Conservation (phyloP, 2,888 invertebrate species). For the Hofmannophila pseudospretella region DNA sequence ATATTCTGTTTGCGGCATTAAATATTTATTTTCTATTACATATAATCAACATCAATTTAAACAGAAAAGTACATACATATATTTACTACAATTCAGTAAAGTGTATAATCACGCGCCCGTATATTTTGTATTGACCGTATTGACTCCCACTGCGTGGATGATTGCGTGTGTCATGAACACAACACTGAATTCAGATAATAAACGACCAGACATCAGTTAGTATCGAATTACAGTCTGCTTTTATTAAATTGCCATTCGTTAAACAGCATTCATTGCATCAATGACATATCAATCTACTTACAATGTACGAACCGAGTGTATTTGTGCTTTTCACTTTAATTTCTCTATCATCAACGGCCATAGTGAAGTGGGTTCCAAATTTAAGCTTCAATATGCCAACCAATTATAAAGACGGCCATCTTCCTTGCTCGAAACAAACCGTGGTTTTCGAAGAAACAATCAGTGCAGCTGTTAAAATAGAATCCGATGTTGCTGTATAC, state of each 20-base stretch:
- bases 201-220: conserved; percentile 46
- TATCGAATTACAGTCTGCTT: conserved; percentile 49
- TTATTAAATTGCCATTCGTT: conserved; percentile 36
- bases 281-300: conserved; percentile 3
- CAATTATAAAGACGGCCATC: conserved; percentile 49
- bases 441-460: conserved; percentile 54
- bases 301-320: conserved; percentile 4
- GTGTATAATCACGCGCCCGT: no score
- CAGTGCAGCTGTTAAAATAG: conserved; percentile 37
- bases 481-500: conserved; percentile 34
- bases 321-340: conserved; percentile 7
- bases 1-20: no score
- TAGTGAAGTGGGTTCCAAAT: conserved; percentile 58
- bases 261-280: conserved; percentile 23
- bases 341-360: conserved; percentile 30
- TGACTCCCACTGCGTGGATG: no score
- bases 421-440: conserved; percentile 60
- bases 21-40: no score
- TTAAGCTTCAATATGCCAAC: conserved; percentile 50
- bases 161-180: conserved; percentile 27
- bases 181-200: conserved; percentile 32
- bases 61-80: no score
- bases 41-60: no score
- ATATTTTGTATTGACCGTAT: no score
- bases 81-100: no score